phyloP scores from a whole-genome alignment of 30 jellyfish, hydroid and myxozoan species.

The Chrysaora quinquecirrha region DNA sequence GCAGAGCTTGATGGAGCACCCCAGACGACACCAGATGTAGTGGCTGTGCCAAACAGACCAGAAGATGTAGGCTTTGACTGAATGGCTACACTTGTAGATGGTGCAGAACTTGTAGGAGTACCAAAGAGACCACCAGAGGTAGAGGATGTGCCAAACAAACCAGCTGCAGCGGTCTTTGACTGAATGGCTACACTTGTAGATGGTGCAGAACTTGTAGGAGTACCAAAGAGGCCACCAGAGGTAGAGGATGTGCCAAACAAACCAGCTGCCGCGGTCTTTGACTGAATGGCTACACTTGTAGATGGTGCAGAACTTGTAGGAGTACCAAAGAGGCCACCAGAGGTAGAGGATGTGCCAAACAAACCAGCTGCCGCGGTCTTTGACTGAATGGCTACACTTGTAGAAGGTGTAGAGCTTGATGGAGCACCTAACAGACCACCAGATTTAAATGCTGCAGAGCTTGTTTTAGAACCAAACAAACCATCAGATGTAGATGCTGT shows the following conservation, averaged over 20 bases:
- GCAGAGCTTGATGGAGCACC: background rate
- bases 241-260: background rate
- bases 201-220: background rate
- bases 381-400: conserved; percentile 1
- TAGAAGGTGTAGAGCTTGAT: background rate
- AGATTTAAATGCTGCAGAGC: too few species aligned
- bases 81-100: background rate
- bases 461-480: too few species aligned
- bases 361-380: background rate
- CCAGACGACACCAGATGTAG: conserved; percentile 18
- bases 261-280: background rate
- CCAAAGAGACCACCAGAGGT: conserved; percentile 34
- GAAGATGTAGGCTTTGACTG: conserved; percentile 6
- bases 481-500: conserved; percentile 37
- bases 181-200: background rate
- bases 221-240: conserved; percentile 26
- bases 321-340: conserved; percentile 1
- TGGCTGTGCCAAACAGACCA: conserved; percentile 46
- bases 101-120: background rate
- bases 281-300: background rate
- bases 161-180: background rate
- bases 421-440: conserved; percentile 17
- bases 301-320: background rate
- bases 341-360: conserved; percentile 15
- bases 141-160: background rate